These are phyloP conservation scores for Aspiorhynchus laticeps DNA, from an alignment of 2,113 vertebrate genomes.

Conservation along the genomic window DNA sequence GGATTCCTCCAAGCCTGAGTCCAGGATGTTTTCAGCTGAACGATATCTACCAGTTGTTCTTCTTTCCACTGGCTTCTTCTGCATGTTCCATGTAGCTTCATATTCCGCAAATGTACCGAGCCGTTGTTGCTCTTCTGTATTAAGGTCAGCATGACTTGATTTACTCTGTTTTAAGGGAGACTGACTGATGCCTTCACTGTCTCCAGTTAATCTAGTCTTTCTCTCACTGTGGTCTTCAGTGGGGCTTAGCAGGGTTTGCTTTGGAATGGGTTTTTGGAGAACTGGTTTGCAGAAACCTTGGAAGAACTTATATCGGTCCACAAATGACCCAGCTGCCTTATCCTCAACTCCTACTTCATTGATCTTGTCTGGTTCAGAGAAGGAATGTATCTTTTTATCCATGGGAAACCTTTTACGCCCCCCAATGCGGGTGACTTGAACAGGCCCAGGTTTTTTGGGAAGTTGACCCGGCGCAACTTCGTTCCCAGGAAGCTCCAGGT, in stretches of 20 bases:
- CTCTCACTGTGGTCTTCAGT: slow-evolving; percentile 53
- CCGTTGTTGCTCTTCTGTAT: slow-evolving; percentile 71
- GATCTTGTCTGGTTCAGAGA: slow-evolving; percentile 94
- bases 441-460: slow-evolving; percentile 60
- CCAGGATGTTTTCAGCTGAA: slow-evolving; percentile 91
- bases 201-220: slow-evolving; percentile 51
- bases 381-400: slow-evolving; percentile 87
- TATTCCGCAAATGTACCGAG: slow-evolving; percentile 91
- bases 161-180: slow-evolving; percentile 51
- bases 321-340: slow-evolving; percentile 71
- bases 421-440: slow-evolving; percentile 75
- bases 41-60: slow-evolving; percentile 80
- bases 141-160: slow-evolving; percentile 25
- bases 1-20: slow-evolving; percentile 74
- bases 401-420: slow-evolving; percentile 83
- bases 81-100: slow-evolving; percentile 87
- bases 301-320: slow-evolving; percentile 84
- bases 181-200: slow-evolving; percentile 49
- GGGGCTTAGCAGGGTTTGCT: slow-evolving; percentile 44
- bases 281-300: slow-evolving; percentile 80
- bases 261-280: slow-evolving; percentile 64
- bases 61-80: slow-evolving; percentile 76
- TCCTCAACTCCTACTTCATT: slow-evolving; percentile 81
- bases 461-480: slow-evolving; percentile 55
- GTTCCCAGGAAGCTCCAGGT: slow-evolving; percentile 78